Evolutionary conservation across 2,113 vertebrate species (phyloP).

Genomic region (Morone saxatilis): DNA sequence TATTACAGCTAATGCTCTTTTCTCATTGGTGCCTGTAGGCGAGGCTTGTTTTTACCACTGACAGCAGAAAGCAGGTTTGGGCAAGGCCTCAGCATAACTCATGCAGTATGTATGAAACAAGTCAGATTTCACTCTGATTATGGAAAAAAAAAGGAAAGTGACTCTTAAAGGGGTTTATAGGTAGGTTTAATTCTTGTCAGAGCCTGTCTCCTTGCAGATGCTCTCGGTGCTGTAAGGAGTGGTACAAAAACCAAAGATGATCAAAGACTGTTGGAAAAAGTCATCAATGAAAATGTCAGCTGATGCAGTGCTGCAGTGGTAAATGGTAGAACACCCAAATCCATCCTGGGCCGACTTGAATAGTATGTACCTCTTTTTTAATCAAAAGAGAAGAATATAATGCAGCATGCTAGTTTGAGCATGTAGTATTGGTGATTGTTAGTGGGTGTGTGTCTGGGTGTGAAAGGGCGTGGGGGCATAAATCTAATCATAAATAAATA

Average conservation of each 20-base stretch:
- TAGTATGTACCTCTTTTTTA: background rate
- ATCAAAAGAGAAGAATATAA: background rate
- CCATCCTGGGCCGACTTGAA: background rate
- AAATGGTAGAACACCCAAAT: background rate
- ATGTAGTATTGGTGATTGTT: background rate
- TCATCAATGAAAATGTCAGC: conserved; percentile 6
- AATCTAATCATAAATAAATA: conserved; percentile 4
- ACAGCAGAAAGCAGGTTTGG: conserved; percentile 64
- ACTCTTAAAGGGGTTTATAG: conserved; percentile 6
- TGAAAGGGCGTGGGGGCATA: conserved; percentile 2
- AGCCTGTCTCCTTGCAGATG: conserved; percentile 42
- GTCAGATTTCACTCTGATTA: conserved; percentile 32
- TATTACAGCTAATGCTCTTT: conserved; percentile 23
- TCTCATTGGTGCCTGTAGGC: conserved; percentile 53
- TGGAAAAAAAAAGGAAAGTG: conserved; percentile 20
- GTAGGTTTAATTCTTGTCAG: conserved; percentile 41
- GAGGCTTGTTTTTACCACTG: conserved; percentile 46
- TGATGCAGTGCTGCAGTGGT: background rate
- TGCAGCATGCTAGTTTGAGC: background rate
- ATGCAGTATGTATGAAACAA: conserved; percentile 28
- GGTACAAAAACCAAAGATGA: background rate
- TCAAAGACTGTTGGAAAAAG: background rate
- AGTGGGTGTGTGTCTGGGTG: conserved; percentile 1
- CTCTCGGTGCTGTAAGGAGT: background rate
- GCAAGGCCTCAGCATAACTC: conserved; percentile 55